phyloP scores from a whole-genome alignment of 2,113 vertebrate species.

The Zosterops lateralis region DNA sequence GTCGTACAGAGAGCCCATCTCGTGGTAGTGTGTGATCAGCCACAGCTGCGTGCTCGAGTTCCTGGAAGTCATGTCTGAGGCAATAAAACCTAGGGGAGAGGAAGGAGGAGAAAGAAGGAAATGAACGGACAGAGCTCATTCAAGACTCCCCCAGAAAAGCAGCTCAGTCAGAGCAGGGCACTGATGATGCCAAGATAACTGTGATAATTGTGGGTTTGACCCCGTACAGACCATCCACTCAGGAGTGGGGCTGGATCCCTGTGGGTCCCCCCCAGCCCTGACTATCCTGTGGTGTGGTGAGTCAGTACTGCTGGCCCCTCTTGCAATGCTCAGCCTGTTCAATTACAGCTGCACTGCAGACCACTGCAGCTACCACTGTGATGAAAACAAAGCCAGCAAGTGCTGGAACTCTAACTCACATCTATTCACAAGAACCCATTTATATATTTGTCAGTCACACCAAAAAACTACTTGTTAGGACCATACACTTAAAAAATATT shows the following conservation, averaged over 20 bases:
- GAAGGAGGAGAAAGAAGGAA: neutral
- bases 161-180: neutral
- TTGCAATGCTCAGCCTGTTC: neutral
- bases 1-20: constrained; percentile 96
- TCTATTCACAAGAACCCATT: neutral
- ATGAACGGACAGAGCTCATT: neutral
- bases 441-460: neutral
- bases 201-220: accelerated
- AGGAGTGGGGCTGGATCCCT: accelerated
- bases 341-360: neutral
- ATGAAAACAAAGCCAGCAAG: neutral
- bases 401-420: neutral
- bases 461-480: neutral
- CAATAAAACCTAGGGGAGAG: constrained; percentile 86
- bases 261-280: neutral
- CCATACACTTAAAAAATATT: accelerated
- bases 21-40: constrained; percentile 97
- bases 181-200: accelerated
- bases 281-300: accelerated
- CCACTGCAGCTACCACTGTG: accelerated
- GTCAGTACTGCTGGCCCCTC: accelerated
- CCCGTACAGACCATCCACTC: accelerated
- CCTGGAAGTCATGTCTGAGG: constrained; percentile 97
- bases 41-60: constrained; percentile 98
- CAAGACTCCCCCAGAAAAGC: neutral